Evolutionary conservation across 2,888 invertebrate species (phyloP).

Genomic region (Barypeithes pellucidus): DNA sequence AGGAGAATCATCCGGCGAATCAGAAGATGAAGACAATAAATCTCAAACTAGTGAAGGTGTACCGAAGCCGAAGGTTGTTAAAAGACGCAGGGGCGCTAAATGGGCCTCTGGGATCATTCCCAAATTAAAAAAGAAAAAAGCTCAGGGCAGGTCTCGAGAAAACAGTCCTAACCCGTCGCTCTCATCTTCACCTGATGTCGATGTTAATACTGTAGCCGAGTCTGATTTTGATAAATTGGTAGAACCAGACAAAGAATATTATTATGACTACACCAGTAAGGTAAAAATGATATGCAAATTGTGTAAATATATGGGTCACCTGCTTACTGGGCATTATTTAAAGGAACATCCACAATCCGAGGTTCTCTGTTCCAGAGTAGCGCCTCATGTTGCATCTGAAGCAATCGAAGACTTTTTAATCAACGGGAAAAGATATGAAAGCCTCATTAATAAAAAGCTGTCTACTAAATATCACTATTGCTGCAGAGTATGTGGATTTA

Average conservation of each 20-base stretch:
- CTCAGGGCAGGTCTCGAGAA: constrained; percentile 31
- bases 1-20: constrained; percentile 31
- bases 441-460: constrained; percentile 23
- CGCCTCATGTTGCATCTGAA: constrained; percentile 71
- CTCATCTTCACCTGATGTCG: constrained; percentile 15
- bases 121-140: constrained; percentile 56
- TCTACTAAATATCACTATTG: constrained; percentile 57
- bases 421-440: constrained; percentile 59
- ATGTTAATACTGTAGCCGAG: constrained; percentile 1
- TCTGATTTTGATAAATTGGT: constrained; percentile 53
- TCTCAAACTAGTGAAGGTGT: constrained; percentile 42
- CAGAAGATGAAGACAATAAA: constrained; percentile 35
- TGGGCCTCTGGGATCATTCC: constrained; percentile 65
- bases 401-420: constrained; percentile 72
- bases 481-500: constrained; percentile 67
- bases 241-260: constrained; percentile 61
- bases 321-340: constrained; percentile 80
- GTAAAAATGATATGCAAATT: constrained; percentile 72
- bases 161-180: constrained; percentile 29
- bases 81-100: constrained; percentile 67
- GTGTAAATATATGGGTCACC: constrained; percentile 75
- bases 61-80: constrained; percentile 64
- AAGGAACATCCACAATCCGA: constrained; percentile 78
- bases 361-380: constrained; percentile 77
- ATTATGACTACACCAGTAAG: constrained; percentile 51